Base-by-base conservation (phyloP, 1,140 invertebrate genomes). In the Cyclargus thomasi region DNA sequence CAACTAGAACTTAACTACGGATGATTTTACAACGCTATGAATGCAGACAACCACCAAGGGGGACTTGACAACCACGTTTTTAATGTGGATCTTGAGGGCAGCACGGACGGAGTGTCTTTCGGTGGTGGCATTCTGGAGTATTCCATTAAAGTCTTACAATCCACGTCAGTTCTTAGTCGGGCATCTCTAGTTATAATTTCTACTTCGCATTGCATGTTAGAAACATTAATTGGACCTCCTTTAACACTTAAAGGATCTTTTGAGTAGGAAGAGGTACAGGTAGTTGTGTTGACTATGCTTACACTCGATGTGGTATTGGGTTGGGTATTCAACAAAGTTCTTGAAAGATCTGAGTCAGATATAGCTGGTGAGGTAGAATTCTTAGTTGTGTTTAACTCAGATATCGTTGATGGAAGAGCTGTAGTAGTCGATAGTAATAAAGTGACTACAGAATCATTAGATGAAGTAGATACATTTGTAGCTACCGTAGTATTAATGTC, bases 21-120 rank as follows among this genome's bases (percentile, higher is more conserved):
- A 39, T 6, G 39, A 14, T 16, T 18, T 73, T 75, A 78, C 21
- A 81, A 75, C 22, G 80, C 81, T 63, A 89, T 82, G 59, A 89
- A 88, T 64, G 86, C 53, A 10, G 86, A 83, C 72, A 86, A 70
- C 86, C 86, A 89, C 86, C 86, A 89, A 0, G 86, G 86, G 6
- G 85, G 87, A 22, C 79, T 88, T 5, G 74, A 57, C 6, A 84
- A 53, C 82, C 81, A 88, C 0, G 82, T 80, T 65, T 88, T 86
- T 29, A 90, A 67, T 69, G 79, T 86, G 22, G 69, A 69, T 69
- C 76, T 80, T 18, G 74, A 53, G 18, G 87, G 87, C 16, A 86
- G 62, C 17, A 86, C 74, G 5, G 62, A 59, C 17, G 65, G 77
- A 16, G 80, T 74, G 20, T 79, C 80, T 68, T 84, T 86, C 16